Evolutionary conservation across 2,797 vertebrate species (phyloP).

Genomic region (Myotis findleyi): DNA sequence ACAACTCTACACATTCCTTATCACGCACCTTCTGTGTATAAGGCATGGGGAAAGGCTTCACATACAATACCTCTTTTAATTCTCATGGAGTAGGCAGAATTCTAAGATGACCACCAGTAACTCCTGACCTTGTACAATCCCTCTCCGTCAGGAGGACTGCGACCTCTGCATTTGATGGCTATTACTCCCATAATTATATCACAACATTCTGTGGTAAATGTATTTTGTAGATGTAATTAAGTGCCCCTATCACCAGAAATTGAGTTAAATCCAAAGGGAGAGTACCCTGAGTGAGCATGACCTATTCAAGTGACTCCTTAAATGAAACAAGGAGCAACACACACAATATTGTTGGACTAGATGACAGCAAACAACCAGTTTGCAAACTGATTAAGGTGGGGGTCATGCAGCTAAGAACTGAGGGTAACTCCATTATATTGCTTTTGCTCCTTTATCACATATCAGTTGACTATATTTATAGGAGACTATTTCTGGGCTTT

Average conservation of each 20-base stretch:
- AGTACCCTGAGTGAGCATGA: background rate
- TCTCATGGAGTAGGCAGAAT: background rate
- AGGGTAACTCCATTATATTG: background rate
- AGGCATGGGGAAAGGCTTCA: background rate
- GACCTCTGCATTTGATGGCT: background rate
- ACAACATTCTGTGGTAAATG: background rate
- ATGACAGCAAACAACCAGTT: background rate
- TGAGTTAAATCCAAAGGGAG: background rate
- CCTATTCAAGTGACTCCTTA: background rate
- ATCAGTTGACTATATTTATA: background rate
- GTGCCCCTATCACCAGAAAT: background rate
- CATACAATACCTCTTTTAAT: background rate
- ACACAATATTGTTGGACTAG: background rate
- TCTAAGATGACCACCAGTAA: background rate
- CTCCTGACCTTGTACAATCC: background rate
- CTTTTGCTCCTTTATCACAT: background rate
- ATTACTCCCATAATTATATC: background rate
- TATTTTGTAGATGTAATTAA: background rate
- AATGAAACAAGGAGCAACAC: background rate
- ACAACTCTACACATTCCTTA: background rate
- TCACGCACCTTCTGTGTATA: background rate
- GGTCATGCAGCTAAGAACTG: rapidly evolving
- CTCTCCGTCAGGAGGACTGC: background rate
- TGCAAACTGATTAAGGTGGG: too few species aligned
- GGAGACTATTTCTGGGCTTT: background rate